A percentile compares a stretch with the other conserved stretches of the same genome.
Evolutionary conservation across 1,140 invertebrate species (phyloP).

Genomic region (Batillaria attramentaria): DNA sequence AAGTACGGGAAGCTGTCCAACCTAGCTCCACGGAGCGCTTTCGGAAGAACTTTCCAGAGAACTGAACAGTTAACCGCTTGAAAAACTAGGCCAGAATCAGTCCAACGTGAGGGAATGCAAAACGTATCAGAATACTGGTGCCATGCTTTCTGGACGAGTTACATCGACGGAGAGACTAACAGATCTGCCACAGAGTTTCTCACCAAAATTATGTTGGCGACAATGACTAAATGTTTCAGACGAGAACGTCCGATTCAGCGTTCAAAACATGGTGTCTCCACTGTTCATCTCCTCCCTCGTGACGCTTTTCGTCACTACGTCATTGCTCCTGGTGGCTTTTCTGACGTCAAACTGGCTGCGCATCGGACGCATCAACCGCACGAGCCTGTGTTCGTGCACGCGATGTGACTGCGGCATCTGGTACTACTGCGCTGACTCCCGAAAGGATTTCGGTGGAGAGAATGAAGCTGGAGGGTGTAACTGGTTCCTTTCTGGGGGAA

Average conservation of each 20-base stretch:
- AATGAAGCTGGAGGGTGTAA: neutral
- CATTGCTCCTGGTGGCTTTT: conserved; percentile 3
- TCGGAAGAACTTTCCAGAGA: too few relatives aligned
- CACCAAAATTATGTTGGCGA: too few relatives aligned
- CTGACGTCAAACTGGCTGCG: conserved; percentile 15
- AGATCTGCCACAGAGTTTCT: too few relatives aligned
- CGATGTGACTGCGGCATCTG: conserved; percentile 17
- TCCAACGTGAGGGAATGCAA: too few relatives aligned
- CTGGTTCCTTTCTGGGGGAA: neutral
- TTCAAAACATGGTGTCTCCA: neutral
- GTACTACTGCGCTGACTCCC: conserved; percentile 6
- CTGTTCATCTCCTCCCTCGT: neutral
- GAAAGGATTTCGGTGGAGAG: too few relatives aligned
- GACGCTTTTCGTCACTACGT: neutral
- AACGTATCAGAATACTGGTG: too few relatives aligned
- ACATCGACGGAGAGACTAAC: too few relatives aligned
- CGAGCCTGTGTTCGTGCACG: neutral
- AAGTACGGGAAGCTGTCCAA: too few relatives aligned
- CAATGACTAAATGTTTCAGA: neutral
- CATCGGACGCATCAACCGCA: conserved; percentile 15
- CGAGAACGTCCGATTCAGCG: neutral
- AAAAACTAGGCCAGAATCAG: too few relatives aligned
- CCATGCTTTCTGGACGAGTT: too few relatives aligned
- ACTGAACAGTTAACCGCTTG: too few relatives aligned
- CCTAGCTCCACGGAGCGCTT: too few relatives aligned